Evolutionary conservation across 2,797 vertebrate genomes (phyloP).

Genomic region (Aphelocoma californica): DNA sequence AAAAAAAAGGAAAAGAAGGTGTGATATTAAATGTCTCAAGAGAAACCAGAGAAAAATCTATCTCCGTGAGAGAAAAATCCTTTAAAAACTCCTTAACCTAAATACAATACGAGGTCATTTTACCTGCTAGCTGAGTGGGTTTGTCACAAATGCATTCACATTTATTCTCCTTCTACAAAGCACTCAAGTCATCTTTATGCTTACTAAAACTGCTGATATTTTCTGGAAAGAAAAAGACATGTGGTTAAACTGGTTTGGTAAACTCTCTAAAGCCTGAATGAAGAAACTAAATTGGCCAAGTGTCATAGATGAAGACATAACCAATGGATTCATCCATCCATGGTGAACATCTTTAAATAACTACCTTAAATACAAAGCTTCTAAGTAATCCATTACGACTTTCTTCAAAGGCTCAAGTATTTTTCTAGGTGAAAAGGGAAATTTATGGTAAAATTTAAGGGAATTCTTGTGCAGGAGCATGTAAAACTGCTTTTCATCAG

Average conservation of each 20-base stretch:
- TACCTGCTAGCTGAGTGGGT: background rate
- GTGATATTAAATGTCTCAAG: background rate
- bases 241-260: background rate
- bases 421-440: background rate
- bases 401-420: background rate
- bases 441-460: background rate
- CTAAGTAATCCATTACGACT: background rate
- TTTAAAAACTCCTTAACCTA: constrained; percentile 54
- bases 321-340: background rate
- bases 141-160: constrained; percentile 17
- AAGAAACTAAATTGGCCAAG: background rate
- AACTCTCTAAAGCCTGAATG: constrained; percentile 10
- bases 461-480: background rate
- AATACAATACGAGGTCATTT: constrained; percentile 27
- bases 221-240: constrained; percentile 19
- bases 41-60: constrained; percentile 23
- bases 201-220: constrained; percentile 3
- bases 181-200: background rate
- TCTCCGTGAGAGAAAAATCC: background rate
- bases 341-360: background rate
- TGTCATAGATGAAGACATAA: background rate
- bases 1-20: background rate
- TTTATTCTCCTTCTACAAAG: constrained; percentile 5
- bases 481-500: background rate
- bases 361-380: background rate